phyloP scores from a whole-genome alignment of 1,140 invertebrate genomes.

The Drosophila sproati region DNA sequence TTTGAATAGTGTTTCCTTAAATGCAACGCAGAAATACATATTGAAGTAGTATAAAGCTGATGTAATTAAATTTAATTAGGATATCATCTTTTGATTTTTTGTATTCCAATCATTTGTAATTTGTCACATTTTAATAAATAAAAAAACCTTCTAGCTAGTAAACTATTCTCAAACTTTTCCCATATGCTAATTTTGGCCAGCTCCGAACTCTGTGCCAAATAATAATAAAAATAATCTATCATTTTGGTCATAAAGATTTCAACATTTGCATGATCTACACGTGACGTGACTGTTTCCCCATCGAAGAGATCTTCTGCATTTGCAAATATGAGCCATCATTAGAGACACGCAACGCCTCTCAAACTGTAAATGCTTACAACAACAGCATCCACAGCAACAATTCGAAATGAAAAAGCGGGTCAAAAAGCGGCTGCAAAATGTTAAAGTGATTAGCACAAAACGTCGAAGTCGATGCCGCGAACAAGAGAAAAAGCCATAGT shows the following conservation, averaged over 20 bases:
- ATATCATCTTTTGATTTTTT: neutral
- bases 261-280: slow-evolving; percentile 18
- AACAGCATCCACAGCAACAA: slow-evolving; percentile 22
- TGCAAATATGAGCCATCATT: slow-evolving; percentile 70
- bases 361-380: slow-evolving; percentile 74
- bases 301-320: slow-evolving; percentile 53
- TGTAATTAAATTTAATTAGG: too few species aligned
- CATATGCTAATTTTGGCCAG: slow-evolving; percentile 16
- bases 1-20: neutral
- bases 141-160: neutral
- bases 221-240: slow-evolving; percentile 27
- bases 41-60: too few species aligned
- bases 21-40: too few species aligned
- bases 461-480: slow-evolving; percentile 1
- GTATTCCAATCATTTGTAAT: neutral
- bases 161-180: slow-evolving; percentile 8
- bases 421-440: slow-evolving; percentile 74
- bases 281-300: slow-evolving; percentile 55
- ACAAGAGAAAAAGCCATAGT: slow-evolving; percentile 10
- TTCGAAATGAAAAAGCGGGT: slow-evolving; percentile 68
- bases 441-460: slow-evolving; percentile 79
- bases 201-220: slow-evolving; percentile 2
- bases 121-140: neutral
- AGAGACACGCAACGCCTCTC: slow-evolving; percentile 67
- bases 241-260: slow-evolving; percentile 22